phyloP scores from a whole-genome alignment of 2,888 invertebrate species.

The Pseudoips prasinana region DNA sequence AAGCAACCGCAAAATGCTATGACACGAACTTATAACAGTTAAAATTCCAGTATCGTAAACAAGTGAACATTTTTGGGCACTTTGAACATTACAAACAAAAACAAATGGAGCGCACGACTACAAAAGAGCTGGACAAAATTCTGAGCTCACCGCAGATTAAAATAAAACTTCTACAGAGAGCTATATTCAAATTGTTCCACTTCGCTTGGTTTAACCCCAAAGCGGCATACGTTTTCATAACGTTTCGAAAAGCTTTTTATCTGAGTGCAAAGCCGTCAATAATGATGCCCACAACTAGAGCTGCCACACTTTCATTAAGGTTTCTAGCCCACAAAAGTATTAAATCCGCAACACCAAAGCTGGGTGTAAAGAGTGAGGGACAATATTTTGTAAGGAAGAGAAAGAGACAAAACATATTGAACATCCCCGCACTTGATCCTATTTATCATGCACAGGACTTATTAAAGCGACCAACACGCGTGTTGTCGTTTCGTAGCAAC shows the following conservation, averaged over 20 bases:
- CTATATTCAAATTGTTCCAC: slow-evolving; percentile 43
- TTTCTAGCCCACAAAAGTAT: slow-evolving; percentile 61
- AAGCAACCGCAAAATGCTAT: too few relatives aligned
- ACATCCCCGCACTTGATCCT: slow-evolving; percentile 68
- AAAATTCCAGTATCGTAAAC: too few relatives aligned
- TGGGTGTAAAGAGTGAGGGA: slow-evolving; percentile 40
- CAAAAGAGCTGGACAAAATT: slow-evolving; percentile 5
- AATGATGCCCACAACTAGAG: slow-evolving; percentile 65
- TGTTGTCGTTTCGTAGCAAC: slow-evolving; percentile 59
- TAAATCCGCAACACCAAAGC: slow-evolving; percentile 52
- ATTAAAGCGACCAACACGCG: slow-evolving; percentile 75
- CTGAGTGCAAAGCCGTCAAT: slow-evolving; percentile 65
- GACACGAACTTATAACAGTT: too few relatives aligned
- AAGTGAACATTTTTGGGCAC: too few relatives aligned
- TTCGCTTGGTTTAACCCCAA: slow-evolving; percentile 52
- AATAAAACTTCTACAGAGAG: slow-evolving; percentile 32
- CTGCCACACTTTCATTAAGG: slow-evolving; percentile 70
- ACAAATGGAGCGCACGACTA: too few relatives aligned
- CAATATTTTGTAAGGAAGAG: slow-evolving; percentile 32
- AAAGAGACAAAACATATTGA: slow-evolving; percentile 43
- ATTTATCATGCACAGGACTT: slow-evolving; percentile 75
- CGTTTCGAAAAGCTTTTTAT: slow-evolving; percentile 63
- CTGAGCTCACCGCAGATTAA: slow-evolving; percentile 28
- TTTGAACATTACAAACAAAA: slow-evolving; percentile 1
- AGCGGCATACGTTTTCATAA: slow-evolving; percentile 68